phyloP scores from a whole-genome alignment of 2,113 vertebrate genomes.

The Sturnus vulgaris region DNA sequence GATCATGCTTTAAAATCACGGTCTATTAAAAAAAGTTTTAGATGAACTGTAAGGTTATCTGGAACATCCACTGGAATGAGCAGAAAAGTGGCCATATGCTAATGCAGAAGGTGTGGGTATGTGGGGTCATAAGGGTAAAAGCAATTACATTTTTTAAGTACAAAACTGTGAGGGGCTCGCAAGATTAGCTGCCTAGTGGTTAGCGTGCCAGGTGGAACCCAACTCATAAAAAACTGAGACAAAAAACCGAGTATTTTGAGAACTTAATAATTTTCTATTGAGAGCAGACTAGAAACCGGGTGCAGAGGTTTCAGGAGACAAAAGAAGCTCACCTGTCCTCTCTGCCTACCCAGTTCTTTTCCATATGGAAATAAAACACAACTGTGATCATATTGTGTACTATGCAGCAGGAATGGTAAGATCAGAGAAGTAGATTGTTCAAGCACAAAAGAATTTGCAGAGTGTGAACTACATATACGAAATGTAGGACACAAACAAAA shows the following conservation, averaged over 20 bases:
- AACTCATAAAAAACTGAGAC: background rate
- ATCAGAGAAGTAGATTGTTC: background rate
- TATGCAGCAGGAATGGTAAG: background rate
- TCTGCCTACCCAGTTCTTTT: background rate
- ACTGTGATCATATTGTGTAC: background rate
- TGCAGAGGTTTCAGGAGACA: background rate
- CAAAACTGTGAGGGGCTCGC: background rate
- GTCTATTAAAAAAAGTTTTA: background rate
- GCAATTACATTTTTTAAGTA: background rate
- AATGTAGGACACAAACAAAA: background rate
- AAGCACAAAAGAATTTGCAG: background rate
- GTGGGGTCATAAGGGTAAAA: background rate
- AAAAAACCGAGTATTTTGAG: background rate
- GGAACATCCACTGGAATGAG: background rate
- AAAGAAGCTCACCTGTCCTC: background rate
- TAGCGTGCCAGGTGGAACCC: background rate
- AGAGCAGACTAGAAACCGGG: background rate
- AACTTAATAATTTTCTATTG: background rate
- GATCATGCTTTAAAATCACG: background rate
- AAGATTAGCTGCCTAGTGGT: background rate
- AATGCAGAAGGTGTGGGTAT: background rate
- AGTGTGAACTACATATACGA: background rate
- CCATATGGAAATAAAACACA: background rate
- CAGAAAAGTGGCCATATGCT: background rate
- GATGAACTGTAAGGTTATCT: background rate